phyloP scores from a whole-genome alignment of 2,113 vertebrate species.

The Bambusicola thoracicus region DNA sequence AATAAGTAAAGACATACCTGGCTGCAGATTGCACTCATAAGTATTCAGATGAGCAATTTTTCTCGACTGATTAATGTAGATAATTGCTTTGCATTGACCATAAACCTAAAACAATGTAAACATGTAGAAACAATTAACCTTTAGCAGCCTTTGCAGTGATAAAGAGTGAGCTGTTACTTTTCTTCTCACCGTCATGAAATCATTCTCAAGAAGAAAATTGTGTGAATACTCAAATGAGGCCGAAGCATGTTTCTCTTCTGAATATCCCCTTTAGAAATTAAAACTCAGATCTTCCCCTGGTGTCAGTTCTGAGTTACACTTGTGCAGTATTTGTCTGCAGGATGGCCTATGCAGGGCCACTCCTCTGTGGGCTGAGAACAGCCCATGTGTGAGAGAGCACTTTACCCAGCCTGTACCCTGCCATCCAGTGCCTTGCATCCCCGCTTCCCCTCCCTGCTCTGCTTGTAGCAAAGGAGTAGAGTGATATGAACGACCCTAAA shows the following conservation, averaged over 20 bases:
- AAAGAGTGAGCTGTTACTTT: not conserved
- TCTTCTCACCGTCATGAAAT: not conserved
- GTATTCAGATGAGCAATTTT: conserved; percentile 52
- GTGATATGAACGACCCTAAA: not conserved
- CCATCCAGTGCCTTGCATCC: not conserved
- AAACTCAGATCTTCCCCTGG: not conserved
- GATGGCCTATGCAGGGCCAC: not conserved
- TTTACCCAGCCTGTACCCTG: not conserved
- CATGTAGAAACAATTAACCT: not conserved
- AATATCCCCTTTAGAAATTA: not conserved
- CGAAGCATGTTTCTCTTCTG: not conserved
- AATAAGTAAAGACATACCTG: conserved; percentile 65
- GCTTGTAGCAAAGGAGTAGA: not conserved
- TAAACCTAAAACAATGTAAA: conserved; percentile 73
- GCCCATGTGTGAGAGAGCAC: not conserved
- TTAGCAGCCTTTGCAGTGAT: not conserved
- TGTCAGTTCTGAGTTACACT: not conserved
- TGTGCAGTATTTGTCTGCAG: not conserved
- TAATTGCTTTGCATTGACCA: conserved; percentile 74
- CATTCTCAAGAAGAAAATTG: not conserved
- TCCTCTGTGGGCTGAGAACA: not conserved
- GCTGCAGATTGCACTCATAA: conserved; percentile 76
- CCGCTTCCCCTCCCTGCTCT: not conserved
- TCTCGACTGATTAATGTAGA: conserved; percentile 52
- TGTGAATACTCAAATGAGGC: not conserved